phyloP scores from a whole-genome alignment of 2,113 vertebrate species.

The Barbus barbus region DNA sequence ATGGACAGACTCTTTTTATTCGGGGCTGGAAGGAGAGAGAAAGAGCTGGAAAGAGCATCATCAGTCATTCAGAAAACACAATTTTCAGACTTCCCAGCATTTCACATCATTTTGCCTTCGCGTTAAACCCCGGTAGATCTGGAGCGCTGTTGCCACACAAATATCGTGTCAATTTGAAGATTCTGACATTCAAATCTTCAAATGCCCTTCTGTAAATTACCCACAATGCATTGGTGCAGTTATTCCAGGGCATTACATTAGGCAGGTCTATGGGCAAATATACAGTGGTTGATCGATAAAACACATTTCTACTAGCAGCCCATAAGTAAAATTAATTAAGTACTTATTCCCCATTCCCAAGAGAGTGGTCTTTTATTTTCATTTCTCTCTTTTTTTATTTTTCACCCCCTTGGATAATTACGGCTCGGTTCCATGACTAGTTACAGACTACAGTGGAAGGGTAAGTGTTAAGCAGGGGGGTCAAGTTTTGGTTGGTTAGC shows the following conservation, averaged over 20 bases:
- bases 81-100: background rate
- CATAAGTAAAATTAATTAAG: conserved; percentile 48
- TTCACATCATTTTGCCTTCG: background rate
- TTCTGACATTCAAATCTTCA: conserved; percentile 33
- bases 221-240: conserved; percentile 32
- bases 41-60: background rate
- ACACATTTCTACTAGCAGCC: conserved; percentile 47
- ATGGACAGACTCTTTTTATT: background rate
- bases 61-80: background rate
- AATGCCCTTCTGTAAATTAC: conserved; percentile 32
- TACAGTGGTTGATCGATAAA: conserved; percentile 51
- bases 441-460: too few relatives aligned
- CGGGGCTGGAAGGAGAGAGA: conserved; percentile 20
- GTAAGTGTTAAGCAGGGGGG: background rate
- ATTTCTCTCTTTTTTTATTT: background rate
- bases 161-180: background rate
- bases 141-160: background rate
- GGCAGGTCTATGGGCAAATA: conserved; percentile 22
- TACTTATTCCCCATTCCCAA: background rate
- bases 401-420: background rate
- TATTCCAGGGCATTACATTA: conserved; percentile 49
- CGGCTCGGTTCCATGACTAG: too few relatives aligned
- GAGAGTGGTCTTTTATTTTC: conserved; percentile 21
- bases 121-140: background rate
- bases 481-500: background rate